phyloP scores from a whole-genome alignment of 1,140 invertebrate species.

The Sycophaga agraensis region DNA sequence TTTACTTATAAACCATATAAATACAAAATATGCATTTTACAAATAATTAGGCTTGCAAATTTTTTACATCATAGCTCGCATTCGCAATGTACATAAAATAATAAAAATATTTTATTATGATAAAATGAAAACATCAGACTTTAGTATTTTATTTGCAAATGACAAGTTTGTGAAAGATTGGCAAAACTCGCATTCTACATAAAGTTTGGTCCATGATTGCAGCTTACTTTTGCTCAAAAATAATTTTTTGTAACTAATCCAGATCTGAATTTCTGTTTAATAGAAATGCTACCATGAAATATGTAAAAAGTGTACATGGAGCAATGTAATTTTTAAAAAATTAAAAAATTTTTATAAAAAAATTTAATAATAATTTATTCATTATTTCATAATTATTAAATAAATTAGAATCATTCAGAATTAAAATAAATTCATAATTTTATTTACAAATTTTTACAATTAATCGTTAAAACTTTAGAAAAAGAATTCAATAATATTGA shows the following conservation, averaged over 20 bases:
- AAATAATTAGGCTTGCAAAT: slow-evolving; percentile 3
- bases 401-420: too few species aligned
- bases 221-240: neutral
- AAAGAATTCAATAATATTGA: neutral
- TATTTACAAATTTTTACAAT: slow-evolving; percentile 25
- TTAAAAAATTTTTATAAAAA: too few species aligned
- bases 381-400: too few species aligned
- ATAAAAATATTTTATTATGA: neutral
- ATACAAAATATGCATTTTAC: slow-evolving; percentile 16
- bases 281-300: neutral
- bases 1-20: slow-evolving; percentile 13
- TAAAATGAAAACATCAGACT: neutral
- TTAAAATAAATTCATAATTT: too few species aligned
- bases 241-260: neutral
- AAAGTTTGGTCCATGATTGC: neutral
- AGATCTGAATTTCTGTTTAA: neutral
- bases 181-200: neutral
- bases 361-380: too few species aligned
- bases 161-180: neutral
- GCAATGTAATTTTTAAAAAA: too few species aligned
- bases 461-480: neutral
- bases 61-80: slow-evolving; percentile 16
- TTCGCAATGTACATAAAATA: neutral
- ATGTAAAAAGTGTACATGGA: neutral
- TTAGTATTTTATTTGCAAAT: neutral